These are phyloP conservation scores for Sminthopsis crassicaudata DNA, from an alignment of 2,113 vertebrate species.

Conservation along the genomic window DNA sequence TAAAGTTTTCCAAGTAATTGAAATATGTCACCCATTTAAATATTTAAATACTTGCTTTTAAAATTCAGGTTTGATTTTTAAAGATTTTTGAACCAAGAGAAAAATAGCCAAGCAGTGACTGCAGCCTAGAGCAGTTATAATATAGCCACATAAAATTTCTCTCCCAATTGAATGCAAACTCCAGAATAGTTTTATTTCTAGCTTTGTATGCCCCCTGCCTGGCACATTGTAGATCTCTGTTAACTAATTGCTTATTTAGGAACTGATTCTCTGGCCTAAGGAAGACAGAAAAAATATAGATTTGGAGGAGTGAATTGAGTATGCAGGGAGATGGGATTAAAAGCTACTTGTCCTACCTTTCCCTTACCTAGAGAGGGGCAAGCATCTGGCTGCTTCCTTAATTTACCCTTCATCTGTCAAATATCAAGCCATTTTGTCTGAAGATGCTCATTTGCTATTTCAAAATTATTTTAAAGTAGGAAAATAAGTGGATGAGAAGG, in stretches of 20 bases:
- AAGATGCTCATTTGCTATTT: background rate
- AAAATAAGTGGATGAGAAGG: background rate
- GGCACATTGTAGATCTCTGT: background rate
- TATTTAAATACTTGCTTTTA: background rate
- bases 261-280: background rate
- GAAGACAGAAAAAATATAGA: background rate
- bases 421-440: background rate
- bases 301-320: background rate
- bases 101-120: background rate
- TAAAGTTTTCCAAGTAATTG: background rate
- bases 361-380: background rate
- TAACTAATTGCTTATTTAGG: background rate
- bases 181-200: background rate
- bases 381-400: background rate
- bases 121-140: background rate
- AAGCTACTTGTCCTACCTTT: background rate
- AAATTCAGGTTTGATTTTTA: background rate
- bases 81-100: background rate
- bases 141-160: background rate
- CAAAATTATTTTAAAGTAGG: background rate
- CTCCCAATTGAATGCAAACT: background rate
- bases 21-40: background rate
- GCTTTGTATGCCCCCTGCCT: background rate
- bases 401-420: background rate
- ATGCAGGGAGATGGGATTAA: background rate